These are phyloP conservation scores for Byasa hedistus DNA, from an alignment of 2,888 invertebrate species.

Conservation along the genomic window DNA sequence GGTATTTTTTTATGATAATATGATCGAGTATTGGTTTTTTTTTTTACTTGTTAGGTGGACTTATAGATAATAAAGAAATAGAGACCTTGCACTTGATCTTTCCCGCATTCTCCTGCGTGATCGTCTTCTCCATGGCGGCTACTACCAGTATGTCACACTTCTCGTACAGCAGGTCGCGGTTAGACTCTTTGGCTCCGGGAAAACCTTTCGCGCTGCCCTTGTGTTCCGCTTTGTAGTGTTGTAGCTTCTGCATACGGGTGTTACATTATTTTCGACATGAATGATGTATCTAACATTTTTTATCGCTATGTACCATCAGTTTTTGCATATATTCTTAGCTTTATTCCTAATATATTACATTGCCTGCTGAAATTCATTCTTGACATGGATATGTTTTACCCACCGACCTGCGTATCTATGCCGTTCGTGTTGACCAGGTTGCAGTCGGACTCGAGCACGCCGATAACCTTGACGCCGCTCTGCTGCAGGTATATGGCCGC, in stretches of 20 bases:
- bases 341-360: too few relatives aligned
- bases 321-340: too few relatives aligned
- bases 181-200: slow-evolving; percentile 79
- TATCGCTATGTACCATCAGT: too few relatives aligned
- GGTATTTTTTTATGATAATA: too few relatives aligned
- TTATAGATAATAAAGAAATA: too few relatives aligned
- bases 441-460: slow-evolving; percentile 84
- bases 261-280: not conserved
- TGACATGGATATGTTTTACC: too few relatives aligned
- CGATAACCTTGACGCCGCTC: slow-evolving; percentile 85
- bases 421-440: slow-evolving; percentile 83
- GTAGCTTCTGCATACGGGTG: slow-evolving; percentile 57
- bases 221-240: slow-evolving; percentile 65
- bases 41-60: too few relatives aligned
- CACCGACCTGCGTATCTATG: slow-evolving; percentile 73
- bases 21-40: too few relatives aligned
- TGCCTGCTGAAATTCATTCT: too few relatives aligned
- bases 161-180: slow-evolving; percentile 83
- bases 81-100: slow-evolving; percentile 85
- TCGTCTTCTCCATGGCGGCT: slow-evolving; percentile 88
- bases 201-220: slow-evolving; percentile 83
- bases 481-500: slow-evolving; percentile 84
- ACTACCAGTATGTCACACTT: slow-evolving; percentile 90
- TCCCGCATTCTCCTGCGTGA: slow-evolving; percentile 84
- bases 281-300: too few relatives aligned